Base-by-base conservation (phyloP, 2,888 invertebrate genomes). In the Drosophila fungiperda region DNA sequence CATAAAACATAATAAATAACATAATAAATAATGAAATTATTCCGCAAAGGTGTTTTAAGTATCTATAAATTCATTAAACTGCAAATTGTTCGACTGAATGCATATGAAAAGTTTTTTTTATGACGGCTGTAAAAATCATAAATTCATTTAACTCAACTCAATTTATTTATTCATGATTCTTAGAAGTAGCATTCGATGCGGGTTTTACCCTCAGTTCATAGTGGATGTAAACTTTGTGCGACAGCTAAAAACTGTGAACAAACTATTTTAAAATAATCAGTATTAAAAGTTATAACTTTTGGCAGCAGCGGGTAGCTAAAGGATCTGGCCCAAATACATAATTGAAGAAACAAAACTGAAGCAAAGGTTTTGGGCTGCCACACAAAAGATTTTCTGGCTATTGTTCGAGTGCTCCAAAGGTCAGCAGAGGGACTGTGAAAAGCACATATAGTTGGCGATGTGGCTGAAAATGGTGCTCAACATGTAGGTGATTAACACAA, bases 211-310 rank as follows among this genome's bases (percentile, higher is more conserved):
- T 20, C 45, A 74, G 53, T 38, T 64, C 15, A 15, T 1, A 59
- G 60, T 40, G 53, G 52, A 69, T 58, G 68, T 55, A 64, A 78
- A 75, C 17, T 78, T 76, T 64, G 57, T 62, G 57, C 36, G 48
- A 57, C 62, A 68, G 55, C 48, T 68, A 60, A 73, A 69, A 76
- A 67, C 78, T 73, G 57, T 62, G 78, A 84, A 72, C 78, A 76
- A 84, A 71, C 82, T 81, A 84, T 84, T 82, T 84, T 76, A 87
- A 84, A 84, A 87, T 87, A 80, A 82, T 84, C 89, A 86, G 85
- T 84, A 87, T 87, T 80, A 66, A 75, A 87, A 84, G 76, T 75
- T 78, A 84, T 84, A 86, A 86, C 75, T 89, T 89, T 82, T 68
- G 57, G 52, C 36, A 32, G 23, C 26, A 36, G 32, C 40, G 32